A percentile compares a stretch with the other conserved stretches of the same genome.
Evolutionary conservation across 2,888 invertebrate genomes (phyloP).

Genomic region (Camponotus fellah): DNA sequence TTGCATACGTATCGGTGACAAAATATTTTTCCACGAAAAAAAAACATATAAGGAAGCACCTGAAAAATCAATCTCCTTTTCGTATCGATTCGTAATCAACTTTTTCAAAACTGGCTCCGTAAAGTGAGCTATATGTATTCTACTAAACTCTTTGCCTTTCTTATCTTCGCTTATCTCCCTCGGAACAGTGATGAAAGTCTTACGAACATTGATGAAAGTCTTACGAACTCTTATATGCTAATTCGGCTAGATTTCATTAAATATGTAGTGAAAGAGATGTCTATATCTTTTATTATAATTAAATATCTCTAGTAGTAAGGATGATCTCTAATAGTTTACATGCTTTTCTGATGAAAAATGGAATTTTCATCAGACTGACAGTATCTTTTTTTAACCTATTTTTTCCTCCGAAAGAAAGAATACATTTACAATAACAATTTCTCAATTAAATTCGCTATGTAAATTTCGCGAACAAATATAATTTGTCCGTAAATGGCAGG

Average conservation of each 20-base stretch:
- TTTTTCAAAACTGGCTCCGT: background rate
- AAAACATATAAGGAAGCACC: background rate
- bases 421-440: background rate
- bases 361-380: background rate
- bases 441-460: background rate
- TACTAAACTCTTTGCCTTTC: background rate
- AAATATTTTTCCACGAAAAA: background rate
- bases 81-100: background rate
- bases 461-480: constrained; percentile 12
- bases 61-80: background rate
- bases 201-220: constrained; percentile 13
- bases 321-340: background rate
- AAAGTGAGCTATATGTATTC: background rate
- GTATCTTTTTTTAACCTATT: background rate
- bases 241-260: background rate
- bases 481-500: constrained; percentile 35
- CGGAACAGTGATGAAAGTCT: constrained; percentile 11
- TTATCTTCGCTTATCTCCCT: constrained; percentile 25
- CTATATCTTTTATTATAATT: background rate
- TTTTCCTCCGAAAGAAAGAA: background rate
- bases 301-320: background rate
- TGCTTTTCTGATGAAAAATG: background rate
- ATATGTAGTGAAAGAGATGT: background rate
- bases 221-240: background rate
- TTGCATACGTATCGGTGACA: background rate